Evolutionary conservation across 2,888 invertebrate genomes (phyloP).

Genomic region (Chymomyza amoena): DNA sequence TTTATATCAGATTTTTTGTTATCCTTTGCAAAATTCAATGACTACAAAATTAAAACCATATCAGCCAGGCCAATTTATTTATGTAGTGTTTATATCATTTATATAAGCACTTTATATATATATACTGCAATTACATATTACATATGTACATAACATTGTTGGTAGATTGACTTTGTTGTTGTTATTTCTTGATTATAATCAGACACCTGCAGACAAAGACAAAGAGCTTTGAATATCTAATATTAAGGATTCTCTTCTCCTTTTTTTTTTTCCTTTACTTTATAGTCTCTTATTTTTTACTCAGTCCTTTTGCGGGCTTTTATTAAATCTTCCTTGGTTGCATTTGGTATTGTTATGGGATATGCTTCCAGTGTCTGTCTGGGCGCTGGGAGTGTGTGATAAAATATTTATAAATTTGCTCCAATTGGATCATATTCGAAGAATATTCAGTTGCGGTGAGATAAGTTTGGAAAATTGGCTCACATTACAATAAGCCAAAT

Average conservation of each 20-base stretch:
- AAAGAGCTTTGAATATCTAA: not conserved
- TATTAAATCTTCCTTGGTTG: not conserved
- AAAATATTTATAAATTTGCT: slow-evolving; percentile 66
- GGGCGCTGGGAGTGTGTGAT: slow-evolving; percentile 26
- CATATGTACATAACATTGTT: too few relatives aligned
- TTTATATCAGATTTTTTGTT: not conserved
- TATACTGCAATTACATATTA: too few relatives aligned
- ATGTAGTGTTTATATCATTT: slow-evolving; percentile 37
- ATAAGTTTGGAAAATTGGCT: slow-evolving; percentile 68
- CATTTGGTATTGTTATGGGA: not conserved
- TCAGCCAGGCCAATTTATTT: slow-evolving; percentile 48
- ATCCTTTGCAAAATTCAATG: slow-evolving; percentile 53
- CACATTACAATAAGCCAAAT: slow-evolving; percentile 47
- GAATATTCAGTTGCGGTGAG: slow-evolving; percentile 63
- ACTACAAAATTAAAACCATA: slow-evolving; percentile 68
- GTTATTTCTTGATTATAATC: not conserved
- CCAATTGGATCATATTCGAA: slow-evolving; percentile 66
- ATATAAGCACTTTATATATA: too few relatives aligned
- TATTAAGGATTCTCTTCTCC: not conserved
- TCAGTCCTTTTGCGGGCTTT: not conserved
- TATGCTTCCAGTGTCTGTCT: not conserved
- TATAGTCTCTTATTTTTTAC: not conserved
- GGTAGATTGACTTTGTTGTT: not conserved
- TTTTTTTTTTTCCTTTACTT: not conserved
- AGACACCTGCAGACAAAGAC: not conserved